Evolutionary conservation across 2,888 invertebrate genomes (phyloP), one percentile per base, ranked within the genome.

Genomic region (Chrysolina americana): DNA sequence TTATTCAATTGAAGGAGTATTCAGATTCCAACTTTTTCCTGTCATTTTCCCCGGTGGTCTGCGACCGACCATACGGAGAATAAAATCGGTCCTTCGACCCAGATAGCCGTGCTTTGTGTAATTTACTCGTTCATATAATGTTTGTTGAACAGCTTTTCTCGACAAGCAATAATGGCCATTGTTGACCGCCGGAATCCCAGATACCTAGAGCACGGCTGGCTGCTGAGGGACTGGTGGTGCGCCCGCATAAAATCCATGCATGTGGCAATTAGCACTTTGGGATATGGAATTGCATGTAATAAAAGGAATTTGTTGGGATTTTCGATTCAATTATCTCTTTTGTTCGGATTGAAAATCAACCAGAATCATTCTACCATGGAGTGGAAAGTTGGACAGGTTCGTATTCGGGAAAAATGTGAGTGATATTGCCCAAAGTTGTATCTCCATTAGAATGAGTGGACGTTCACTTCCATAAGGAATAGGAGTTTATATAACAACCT

Each of bases 111-210:
- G 53, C 68, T 56, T 53, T 68, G 68, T 68, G 53, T 68, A 68
- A 68, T 68, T 68, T 56, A 68, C 68, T 68, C 68, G 68, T 68
- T 56, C 68, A 68, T 68, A 68, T 68, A 68, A 68, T 68, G 68
- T 68, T 68, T 68, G 68, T 68, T 56, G 53, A 68, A 53, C 53
- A 68, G 68, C 56, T 41, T 28, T 28, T 41, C 41, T 56, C 68
- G 50, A 53, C 68, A 41, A 41, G 53, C 68, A 53, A 68, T 68
- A 68, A 68, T 68, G n/a, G 53, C 41, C 68, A 15, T 19, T 68
- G 53, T 68, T 19, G 68, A 56, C 53, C 53, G 13, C 53, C 15
- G 53, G 56, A 68, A 68, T 68, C 11, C 53, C 50, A n/a, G 28
- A 50, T 66, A 66, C 50, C 65, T 66, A 48, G 47, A 17, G 13